A percentile compares a stretch with the other conserved stretches of the same genome.
Conservation (phyloP, 2,113 vertebrate species). For the Anoplopoma fimbria region DNA sequence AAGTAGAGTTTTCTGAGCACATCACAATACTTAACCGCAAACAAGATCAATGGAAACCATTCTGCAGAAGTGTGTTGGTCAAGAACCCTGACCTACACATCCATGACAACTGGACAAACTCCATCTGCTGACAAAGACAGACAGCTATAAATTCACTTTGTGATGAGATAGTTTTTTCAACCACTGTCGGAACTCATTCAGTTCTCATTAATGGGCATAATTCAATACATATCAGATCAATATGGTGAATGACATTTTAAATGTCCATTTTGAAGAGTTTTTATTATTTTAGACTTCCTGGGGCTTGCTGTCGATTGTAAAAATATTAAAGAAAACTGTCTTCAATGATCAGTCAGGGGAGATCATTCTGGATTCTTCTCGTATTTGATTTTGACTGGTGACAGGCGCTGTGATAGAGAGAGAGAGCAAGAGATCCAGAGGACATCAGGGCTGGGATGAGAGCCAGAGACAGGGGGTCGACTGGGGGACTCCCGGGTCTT, state of each 20-base stretch:
- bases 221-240: not conserved
- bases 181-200: not conserved
- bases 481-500: slow-evolving; percentile 71
- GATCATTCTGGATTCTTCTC: slow-evolving; percentile 10
- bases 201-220: not conserved
- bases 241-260: not conserved
- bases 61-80: not conserved
- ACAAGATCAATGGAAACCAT: not conserved
- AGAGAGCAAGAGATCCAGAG: slow-evolving; percentile 32
- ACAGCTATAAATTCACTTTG: not conserved
- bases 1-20: not conserved
- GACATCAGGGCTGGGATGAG: slow-evolving; percentile 29
- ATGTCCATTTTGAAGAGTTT: not conserved
- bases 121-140: not conserved
- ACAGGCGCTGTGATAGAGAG: not conserved
- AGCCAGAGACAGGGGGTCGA: slow-evolving; percentile 38
- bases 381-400: slow-evolving; percentile 21
- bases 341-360: not conserved
- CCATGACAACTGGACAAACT: not conserved
- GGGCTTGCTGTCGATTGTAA: not conserved
- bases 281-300: not conserved
- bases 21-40: not conserved
- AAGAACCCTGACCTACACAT: too few relatives aligned
- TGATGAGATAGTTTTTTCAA: not conserved
- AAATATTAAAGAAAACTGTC: not conserved